Evolutionary conservation across 2,888 invertebrate species (phyloP), one percentile per base, ranked within the genome.

Genomic region (Pristionchus japonicus): DNA sequence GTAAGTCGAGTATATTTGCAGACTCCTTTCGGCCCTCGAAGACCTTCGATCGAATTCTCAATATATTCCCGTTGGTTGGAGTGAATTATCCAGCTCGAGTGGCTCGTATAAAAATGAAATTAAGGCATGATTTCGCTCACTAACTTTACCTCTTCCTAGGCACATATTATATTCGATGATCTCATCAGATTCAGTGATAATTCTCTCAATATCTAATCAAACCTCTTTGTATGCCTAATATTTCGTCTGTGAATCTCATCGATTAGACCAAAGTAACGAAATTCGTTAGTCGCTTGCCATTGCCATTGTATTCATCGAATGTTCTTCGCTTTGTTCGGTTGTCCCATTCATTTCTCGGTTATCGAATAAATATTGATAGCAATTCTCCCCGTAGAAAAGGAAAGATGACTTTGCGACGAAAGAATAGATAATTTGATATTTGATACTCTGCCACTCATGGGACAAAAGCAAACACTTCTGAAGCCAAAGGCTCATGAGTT

Each of bases 21-120:
- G 87, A 47, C 77, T 87, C 34, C n/a, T 87, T 7, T 74, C 87
- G 43, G 87, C 87, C 17, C 37, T 87, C 34, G 87, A 87, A 17
- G 87, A 87, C 40, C 57, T 87, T 13, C 74, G 87, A 11, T 49
- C 43, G 7, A 77, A 74, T 17, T 57, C 87, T 13, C 87, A 87
- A 77, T 87, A 77, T 27, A 77, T 77, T 37, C 87, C 87, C 27
- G 20, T 17, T 11, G 52, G 20, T 20, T 87, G 87, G 87, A 84
- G 61, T 37, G 84, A 84, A 43, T 20, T 82, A 17, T 82, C 82
- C 17, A 82, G 82, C 31, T 27, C 47, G 3, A 34, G 49, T 3
- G 31, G 82, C 47, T 27, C 82, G 17, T 49, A 13, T 15, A 82
- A 17, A 20, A 11, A 74, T 11, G 64, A n/a, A 7, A 74, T 23